These are phyloP conservation scores for Venturia canescens DNA, from an alignment of 1,140 invertebrate species.

Conservation along the genomic window DNA sequence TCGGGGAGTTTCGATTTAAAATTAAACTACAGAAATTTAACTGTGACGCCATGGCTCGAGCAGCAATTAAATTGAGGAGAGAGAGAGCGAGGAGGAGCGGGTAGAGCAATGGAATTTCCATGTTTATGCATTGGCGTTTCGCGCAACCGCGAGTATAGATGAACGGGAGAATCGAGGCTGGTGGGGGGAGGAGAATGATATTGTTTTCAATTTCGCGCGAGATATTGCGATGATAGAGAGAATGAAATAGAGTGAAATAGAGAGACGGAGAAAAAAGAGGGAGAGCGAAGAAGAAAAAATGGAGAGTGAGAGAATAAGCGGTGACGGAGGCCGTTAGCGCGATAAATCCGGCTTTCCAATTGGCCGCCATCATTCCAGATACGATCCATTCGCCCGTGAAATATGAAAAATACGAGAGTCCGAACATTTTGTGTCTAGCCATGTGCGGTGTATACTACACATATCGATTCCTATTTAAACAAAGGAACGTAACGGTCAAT, in stretches of 20 bases:
- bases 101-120: background rate
- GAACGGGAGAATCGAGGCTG: background rate
- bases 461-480: background rate
- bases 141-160: constrained; percentile 6
- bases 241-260: constrained; percentile 3
- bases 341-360: constrained; percentile 69
- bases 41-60: background rate
- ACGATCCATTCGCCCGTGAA: constrained; percentile 65
- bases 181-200: constrained; percentile 50
- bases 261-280: background rate
- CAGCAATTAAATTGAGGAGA: background rate
- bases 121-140: constrained; percentile 49
- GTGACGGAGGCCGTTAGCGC: constrained; percentile 63
- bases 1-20: too few relatives aligned
- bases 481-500: background rate
- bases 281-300: constrained; percentile 50
- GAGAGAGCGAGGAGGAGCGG: background rate
- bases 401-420: constrained; percentile 66
- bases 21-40: too few relatives aligned
- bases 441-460: background rate
- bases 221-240: constrained; percentile 62
- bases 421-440: constrained; percentile 18
- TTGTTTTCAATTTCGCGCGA: constrained; percentile 61
- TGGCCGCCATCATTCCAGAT: constrained; percentile 63
- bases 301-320: constrained; percentile 17